These are phyloP conservation scores for Kryptopterus vitreolus DNA, from an alignment of 2,797 vertebrate species.

Conservation along the genomic window DNA sequence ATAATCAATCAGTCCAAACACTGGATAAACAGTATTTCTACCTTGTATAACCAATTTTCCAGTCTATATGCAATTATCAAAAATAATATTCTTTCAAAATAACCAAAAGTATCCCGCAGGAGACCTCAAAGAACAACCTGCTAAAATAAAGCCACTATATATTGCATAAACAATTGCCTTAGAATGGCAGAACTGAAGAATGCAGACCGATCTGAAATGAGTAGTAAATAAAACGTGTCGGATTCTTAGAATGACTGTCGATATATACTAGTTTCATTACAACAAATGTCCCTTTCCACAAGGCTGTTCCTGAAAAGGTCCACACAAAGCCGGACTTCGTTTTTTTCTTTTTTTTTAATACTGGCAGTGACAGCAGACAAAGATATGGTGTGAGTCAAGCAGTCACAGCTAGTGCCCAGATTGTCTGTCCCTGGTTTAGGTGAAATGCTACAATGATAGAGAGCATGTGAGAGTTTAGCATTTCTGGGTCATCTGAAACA, in stretches of 20 bases:
- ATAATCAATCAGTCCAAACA: neutral
- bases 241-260: conserved; percentile 50
- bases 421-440: conserved; percentile 28
- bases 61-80: neutral
- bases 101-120: neutral
- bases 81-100: neutral
- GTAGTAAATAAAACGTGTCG: conserved; percentile 53
- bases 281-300: conserved; percentile 57
- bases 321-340: conserved; percentile 38
- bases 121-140: neutral
- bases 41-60: neutral
- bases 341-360: conserved; percentile 7
- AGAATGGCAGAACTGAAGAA: neutral
- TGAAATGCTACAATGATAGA: conserved; percentile 16
- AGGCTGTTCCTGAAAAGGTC: conserved; percentile 54
- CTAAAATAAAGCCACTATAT: neutral
- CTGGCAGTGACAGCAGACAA: conserved; percentile 29
- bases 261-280: conserved; percentile 56
- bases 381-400: conserved; percentile 29
- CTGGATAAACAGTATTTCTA: neutral
- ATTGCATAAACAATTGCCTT: conserved; percentile 9
- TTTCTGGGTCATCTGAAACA: conserved; percentile 36
- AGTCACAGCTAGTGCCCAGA: conserved; percentile 19
- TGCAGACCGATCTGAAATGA: conserved; percentile 1
- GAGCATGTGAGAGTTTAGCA: conserved; percentile 10